Conservation (phyloP, 2,113 vertebrate genomes). For the Alethe castanea region DNA sequence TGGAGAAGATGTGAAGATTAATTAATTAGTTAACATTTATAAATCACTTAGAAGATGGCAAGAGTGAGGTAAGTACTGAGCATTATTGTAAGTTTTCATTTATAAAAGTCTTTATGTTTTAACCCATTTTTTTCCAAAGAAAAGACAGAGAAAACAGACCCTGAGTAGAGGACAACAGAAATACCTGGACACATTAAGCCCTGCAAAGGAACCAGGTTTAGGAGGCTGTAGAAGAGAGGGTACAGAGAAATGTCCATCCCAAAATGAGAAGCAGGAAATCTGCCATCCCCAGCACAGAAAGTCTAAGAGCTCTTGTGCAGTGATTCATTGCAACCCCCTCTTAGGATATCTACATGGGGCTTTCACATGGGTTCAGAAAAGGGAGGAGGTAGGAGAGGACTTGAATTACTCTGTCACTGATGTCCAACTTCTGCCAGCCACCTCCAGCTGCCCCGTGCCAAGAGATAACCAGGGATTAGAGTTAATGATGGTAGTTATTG, state of each 20-base stretch:
- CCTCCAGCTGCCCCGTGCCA: background rate
- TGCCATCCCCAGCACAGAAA: background rate
- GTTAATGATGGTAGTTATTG: background rate
- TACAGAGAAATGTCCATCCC: background rate
- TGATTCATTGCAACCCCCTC: background rate
- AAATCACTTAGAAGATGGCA: constrained; percentile 43
- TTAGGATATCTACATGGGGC: accelerated
- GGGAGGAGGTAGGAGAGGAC: background rate
- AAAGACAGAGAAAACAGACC: background rate
- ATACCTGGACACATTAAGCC: background rate
- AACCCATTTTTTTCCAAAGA: background rate
- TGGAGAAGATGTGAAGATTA: constrained; percentile 21
- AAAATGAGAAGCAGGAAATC: background rate
- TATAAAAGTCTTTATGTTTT: background rate
- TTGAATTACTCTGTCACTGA: background rate
- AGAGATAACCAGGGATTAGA: accelerated
- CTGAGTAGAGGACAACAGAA: background rate
- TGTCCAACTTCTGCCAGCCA: background rate
- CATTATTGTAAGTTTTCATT: background rate
- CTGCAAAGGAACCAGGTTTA: background rate
- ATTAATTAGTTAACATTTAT: constrained; percentile 55
- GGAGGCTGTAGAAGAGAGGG: background rate
- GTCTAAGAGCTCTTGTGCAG: accelerated
- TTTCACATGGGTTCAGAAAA: background rate
- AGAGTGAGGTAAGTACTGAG: constrained; percentile 15